Evolutionary conservation across 2,797 vertebrate genomes (phyloP).

Genomic region (Poeciliopsis paucimaculata): DNA sequence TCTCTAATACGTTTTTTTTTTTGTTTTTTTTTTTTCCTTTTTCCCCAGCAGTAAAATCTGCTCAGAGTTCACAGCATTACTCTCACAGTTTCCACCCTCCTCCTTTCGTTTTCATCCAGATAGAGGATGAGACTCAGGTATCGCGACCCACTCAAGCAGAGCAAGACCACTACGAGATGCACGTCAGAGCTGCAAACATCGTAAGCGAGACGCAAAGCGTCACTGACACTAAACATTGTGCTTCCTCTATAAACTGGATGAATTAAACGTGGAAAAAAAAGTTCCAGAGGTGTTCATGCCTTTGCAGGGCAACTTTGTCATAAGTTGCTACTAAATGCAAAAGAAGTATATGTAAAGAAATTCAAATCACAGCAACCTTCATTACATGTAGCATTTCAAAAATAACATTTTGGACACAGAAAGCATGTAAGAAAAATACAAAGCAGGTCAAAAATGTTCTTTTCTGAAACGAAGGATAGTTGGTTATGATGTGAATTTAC

Average conservation of each 20-base stretch:
- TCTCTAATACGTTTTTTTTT: neutral
- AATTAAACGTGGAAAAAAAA: neutral
- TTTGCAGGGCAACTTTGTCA: neutral
- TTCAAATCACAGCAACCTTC: neutral
- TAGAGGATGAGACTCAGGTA: conserved; percentile 98
- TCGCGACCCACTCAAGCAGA: conserved; percentile 94
- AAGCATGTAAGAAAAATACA: neutral
- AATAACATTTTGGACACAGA: neutral
- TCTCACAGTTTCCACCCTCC: too few species aligned
- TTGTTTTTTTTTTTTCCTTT: too few species aligned
- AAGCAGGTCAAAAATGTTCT: neutral
- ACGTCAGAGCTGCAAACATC: conserved; percentile 96
- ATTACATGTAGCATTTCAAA: neutral
- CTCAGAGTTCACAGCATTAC: neutral
- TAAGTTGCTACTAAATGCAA: neutral
- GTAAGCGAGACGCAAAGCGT: conserved; percentile 78
- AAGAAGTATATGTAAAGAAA: neutral
- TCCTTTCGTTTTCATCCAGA: conserved; percentile 72
- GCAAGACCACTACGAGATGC: conserved; percentile 98
- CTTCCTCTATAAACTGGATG: neutral
- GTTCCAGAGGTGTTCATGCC: neutral
- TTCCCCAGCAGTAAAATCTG: neutral
- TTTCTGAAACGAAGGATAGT: neutral
- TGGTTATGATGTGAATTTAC: neutral
- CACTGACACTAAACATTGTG: neutral